Conservation (phyloP, 2,113 vertebrate species). For the Zosterops hypoxanthus region DNA sequence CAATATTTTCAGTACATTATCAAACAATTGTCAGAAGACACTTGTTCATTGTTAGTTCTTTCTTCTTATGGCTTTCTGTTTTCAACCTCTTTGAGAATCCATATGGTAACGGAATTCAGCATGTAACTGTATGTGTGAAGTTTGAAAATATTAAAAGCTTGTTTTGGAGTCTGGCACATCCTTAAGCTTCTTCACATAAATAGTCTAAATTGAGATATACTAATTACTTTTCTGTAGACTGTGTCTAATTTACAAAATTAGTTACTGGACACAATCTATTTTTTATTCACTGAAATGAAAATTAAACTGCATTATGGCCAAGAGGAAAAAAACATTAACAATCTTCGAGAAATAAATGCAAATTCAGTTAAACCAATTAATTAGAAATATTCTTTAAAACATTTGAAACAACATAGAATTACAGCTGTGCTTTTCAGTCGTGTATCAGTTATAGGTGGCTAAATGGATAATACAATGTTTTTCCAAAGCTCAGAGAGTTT, state of each 20-base stretch:
- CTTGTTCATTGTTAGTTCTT: background rate
- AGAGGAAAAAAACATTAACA: background rate
- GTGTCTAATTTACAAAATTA: background rate
- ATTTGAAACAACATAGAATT: background rate
- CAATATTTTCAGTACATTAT: background rate
- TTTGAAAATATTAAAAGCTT: background rate
- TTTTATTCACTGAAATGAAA: background rate
- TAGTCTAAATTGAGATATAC: background rate
- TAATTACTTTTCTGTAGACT: background rate
- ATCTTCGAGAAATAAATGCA: background rate
- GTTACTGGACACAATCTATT: background rate
- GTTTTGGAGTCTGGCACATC: background rate
- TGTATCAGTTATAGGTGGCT: background rate
- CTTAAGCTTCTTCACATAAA: background rate
- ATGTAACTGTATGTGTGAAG: background rate
- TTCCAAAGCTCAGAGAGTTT: background rate
- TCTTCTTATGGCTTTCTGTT: background rate
- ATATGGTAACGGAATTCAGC: background rate
- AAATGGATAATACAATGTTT: background rate
- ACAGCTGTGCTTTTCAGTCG: background rate
- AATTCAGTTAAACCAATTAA: background rate
- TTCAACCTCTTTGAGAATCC: background rate
- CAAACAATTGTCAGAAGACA: background rate
- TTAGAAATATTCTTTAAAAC: background rate
- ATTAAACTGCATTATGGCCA: background rate